phyloP scores from a whole-genome alignment of 2,888 invertebrate species.

The Zelleria hepariella region DNA sequence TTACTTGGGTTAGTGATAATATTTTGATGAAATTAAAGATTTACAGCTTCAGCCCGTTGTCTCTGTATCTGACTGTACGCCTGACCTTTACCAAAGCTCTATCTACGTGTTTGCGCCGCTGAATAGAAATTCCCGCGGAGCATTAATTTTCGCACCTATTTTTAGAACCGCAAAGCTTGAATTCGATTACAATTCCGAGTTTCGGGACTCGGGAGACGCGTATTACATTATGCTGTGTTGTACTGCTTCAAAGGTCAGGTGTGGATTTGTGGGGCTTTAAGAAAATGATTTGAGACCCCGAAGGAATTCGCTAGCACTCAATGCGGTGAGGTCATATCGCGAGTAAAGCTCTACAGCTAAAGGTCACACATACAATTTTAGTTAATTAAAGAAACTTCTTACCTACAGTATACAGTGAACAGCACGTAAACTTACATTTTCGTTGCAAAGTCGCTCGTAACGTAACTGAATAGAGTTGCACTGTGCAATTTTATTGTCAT shows the following conservation, averaged over 20 bases:
- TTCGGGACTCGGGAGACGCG: not conserved
- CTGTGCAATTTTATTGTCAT: no score
- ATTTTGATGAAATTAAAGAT: not conserved
- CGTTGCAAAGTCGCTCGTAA: no score
- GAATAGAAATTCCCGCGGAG: not conserved
- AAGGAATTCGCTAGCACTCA: not conserved
- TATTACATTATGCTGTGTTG: not conserved
- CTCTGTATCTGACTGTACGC: slow-evolving; percentile 9
- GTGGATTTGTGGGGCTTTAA: not conserved
- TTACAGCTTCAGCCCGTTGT: no score
- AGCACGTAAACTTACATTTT: no score
- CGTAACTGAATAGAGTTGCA: no score
- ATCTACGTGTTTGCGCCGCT: slow-evolving; percentile 24
- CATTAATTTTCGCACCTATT: not conserved
- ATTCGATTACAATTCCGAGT: not conserved
- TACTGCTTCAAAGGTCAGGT: not conserved
- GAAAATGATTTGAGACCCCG: not conserved
- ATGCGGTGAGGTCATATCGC: no score
- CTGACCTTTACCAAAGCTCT: slow-evolving; percentile 28
- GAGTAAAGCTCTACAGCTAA: no score
- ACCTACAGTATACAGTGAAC: no score
- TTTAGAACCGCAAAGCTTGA: not conserved
- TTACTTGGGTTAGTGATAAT: no score
- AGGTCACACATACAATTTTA: no score
- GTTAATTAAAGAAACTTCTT: no score